Evolutionary conservation across 1,140 invertebrate species (phyloP).

Genomic region (Solenopsis fugax): DNA sequence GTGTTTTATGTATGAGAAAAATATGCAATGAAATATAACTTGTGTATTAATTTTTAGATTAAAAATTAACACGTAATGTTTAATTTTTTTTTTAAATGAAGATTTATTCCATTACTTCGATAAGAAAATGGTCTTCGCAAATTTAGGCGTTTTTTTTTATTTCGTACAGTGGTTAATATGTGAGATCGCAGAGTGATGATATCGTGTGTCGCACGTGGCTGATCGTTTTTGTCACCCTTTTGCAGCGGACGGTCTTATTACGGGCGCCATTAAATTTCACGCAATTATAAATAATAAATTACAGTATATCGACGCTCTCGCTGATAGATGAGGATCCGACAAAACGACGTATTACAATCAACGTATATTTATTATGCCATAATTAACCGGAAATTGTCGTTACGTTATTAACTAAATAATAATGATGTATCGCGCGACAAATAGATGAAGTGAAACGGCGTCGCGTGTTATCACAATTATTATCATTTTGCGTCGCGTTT

Average conservation of each 20-base stretch:
- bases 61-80: not conserved
- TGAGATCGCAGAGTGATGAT: constrained; percentile 11
- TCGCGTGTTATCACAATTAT: constrained; percentile 41
- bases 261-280: constrained; percentile 64
- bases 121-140: not conserved
- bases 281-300: constrained; percentile 68
- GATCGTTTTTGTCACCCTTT: constrained; percentile 49
- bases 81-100: not conserved
- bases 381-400: constrained; percentile 69
- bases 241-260: constrained; percentile 58
- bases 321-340: constrained; percentile 69
- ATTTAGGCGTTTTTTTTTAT: not conserved
- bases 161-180: not conserved
- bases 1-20: not conserved
- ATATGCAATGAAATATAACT: not conserved
- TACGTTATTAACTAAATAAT: constrained; percentile 71
- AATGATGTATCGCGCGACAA: constrained; percentile 58
- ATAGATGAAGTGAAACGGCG: constrained; percentile 50
- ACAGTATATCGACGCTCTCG: constrained; percentile 53
- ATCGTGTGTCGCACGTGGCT: constrained; percentile 21
- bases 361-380: constrained; percentile 64
- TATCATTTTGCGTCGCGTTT: constrained; percentile 34
- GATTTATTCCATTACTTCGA: not conserved
- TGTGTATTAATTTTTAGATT: not conserved
- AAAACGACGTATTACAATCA: constrained; percentile 71